Base-by-base conservation (phyloP, 2,797 vertebrate species). In the Phalloptychus januarius region DNA sequence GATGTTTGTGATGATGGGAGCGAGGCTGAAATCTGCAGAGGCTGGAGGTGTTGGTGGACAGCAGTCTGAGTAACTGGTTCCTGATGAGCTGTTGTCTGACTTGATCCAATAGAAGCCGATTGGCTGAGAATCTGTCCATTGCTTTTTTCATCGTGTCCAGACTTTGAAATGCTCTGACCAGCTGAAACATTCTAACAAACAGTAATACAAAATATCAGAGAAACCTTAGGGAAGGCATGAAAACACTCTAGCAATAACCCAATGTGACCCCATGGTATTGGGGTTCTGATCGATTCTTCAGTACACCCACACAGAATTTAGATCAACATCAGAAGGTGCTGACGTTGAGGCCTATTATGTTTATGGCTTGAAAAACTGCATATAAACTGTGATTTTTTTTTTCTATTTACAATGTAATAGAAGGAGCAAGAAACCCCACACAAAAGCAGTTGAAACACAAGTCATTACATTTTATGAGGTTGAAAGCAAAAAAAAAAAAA, bases 1-100 rank as follows among this genome's bases (percentile, higher is more conserved):
- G 92, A 78, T 74, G 86, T 31, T 10, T 89, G 93, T 72, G 89
- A 58, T 72, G 88, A 90, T 50, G 95, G 91, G 8, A 94, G 72
- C 13, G 92, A 86, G 0, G 95, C 84, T 1, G 96, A 91, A 69
- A 96, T 95, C 87, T 97, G 96, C 36, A 96, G 92, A 56, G 97
- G 94, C 58, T 95, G 96, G n/a, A 96, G 87, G 2, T 90, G 90
- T 44, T 90, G 87, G 94, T 95, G 91, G 95, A 94, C 71, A 95
- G 91, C 7, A 40, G 95, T 74, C 93, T 95, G 81, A 94, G 88
- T 2, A 38, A 96, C 78, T 52, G 95, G 88, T 79, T 95, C 95
- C 5, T 96, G 92, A 25, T 92, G 87, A 45, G 89, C 86, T 36
- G 90, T 92, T 2, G 93, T 48, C 45, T 96, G 95, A 69, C 91